phyloP scores from a whole-genome alignment of 2,797 vertebrate species.

The Channa striata region DNA sequence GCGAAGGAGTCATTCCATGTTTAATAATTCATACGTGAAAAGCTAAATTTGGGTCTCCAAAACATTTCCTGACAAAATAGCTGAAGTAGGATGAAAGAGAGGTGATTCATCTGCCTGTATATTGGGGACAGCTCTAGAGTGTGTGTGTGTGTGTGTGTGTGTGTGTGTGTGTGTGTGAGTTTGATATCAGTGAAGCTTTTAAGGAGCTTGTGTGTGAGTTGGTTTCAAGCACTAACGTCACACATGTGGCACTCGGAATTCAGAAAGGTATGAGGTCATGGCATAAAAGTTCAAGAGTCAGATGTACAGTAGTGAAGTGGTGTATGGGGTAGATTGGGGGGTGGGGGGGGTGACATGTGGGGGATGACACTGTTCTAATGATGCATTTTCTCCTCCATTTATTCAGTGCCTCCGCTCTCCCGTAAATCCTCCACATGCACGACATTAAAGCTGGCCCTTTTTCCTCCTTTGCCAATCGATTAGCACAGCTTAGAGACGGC shows the following conservation, averaged over 20 bases:
- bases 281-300: conserved; percentile 33
- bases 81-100: conserved; percentile 51
- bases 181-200: conserved; percentile 54
- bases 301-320: background rate
- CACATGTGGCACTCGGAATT: conserved; percentile 27
- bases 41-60: conserved; percentile 68
- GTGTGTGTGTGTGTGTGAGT: conserved; percentile 24
- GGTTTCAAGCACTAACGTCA: conserved; percentile 34
- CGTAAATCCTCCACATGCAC: conserved; percentile 88
- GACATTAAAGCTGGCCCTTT: conserved; percentile 84
- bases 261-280: conserved; percentile 19
- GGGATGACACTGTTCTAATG: conserved; percentile 80
- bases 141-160: conserved; percentile 18
- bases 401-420: conserved; percentile 83
- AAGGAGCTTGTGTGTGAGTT: conserved; percentile 27
- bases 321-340: background rate
- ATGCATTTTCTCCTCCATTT: conserved; percentile 88
- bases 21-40: conserved; percentile 69
- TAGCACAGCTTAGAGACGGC: conserved; percentile 79
- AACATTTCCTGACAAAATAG: conserved; percentile 71
- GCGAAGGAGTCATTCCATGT: conserved; percentile 52
- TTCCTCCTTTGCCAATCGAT: conserved; percentile 84
- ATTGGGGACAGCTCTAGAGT: conserved; percentile 24
- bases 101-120: conserved; percentile 40
- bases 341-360: conserved; percentile 21